These are phyloP conservation scores for Tipula helvola DNA, from an alignment of 2,888 invertebrate species.

Conservation along the genomic window DNA sequence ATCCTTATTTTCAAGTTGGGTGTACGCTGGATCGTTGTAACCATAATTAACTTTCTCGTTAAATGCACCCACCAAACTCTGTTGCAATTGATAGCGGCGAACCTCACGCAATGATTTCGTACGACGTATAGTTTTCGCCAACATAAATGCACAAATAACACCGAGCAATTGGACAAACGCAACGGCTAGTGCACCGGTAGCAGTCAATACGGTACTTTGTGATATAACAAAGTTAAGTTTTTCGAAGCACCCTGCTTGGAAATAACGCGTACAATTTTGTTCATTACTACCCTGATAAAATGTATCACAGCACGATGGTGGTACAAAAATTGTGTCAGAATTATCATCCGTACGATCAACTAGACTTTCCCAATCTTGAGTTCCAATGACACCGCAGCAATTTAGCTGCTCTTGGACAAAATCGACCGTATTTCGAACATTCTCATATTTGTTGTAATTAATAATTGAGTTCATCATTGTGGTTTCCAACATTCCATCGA, in stretches of 20 bases:
- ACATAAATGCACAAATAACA: constrained; percentile 75
- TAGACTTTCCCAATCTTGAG: constrained; percentile 45
- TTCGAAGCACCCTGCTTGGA: constrained; percentile 44
- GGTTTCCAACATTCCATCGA: constrained; percentile 40
- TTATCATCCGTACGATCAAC: constrained; percentile 17
- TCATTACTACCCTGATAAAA: constrained; percentile 16
- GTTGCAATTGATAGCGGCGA: constrained; percentile 49
- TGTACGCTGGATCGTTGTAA: constrained; percentile 26
- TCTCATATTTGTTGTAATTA: constrained; percentile 43
- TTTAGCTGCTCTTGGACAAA: constrained; percentile 59
- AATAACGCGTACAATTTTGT: constrained; percentile 25
- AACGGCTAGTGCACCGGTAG: constrained; percentile 65
- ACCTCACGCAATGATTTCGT: constrained; percentile 61
- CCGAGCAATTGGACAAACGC: constrained; percentile 74
- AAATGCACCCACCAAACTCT: constrained; percentile 31
- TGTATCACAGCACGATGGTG: constrained; percentile 47
- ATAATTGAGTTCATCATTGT: constrained; percentile 51
- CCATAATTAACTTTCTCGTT: constrained; percentile 23
- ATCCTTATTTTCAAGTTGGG: constrained; percentile 28
- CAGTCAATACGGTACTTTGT: constrained; percentile 57
- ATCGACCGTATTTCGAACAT: constrained; percentile 56
- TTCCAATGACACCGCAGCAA: constrained; percentile 53
- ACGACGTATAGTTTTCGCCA: constrained; percentile 72
- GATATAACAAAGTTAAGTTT: constrained; percentile 48
- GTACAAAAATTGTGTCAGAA: constrained; percentile 25